Evolutionary conservation across 2,797 vertebrate genomes (phyloP).

Genomic region (Hydrophis major): DNA sequence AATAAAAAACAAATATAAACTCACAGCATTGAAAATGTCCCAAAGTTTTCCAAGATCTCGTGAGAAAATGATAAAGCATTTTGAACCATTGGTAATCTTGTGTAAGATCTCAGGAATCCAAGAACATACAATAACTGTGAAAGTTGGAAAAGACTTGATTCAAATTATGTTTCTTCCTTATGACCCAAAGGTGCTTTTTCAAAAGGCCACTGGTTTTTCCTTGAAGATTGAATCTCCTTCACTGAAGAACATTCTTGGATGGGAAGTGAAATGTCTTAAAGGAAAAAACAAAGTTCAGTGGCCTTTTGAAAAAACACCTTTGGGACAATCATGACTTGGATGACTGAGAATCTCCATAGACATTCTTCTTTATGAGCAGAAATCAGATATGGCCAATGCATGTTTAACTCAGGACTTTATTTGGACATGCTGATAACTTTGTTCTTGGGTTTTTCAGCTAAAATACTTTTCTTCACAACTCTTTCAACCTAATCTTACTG

Average conservation of each 20-base stretch:
- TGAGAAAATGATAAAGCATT: neutral
- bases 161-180: neutral
- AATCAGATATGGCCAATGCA: neutral
- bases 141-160: neutral
- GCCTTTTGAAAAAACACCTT: neutral
- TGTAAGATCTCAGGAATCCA: neutral
- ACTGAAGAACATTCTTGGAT: neutral
- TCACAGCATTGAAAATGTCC: neutral
- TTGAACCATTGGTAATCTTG: neutral
- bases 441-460: neutral
- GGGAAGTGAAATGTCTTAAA: neutral
- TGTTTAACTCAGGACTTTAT: neutral
- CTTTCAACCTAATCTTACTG: slow-evolving; percentile 13
- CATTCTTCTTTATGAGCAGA: neutral
- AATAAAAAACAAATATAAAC: neutral
- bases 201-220: too few species aligned
- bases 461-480: neutral
- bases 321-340: neutral
- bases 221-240: neutral
- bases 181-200: neutral
- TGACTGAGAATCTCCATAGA: neutral
- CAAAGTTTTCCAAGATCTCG: neutral
- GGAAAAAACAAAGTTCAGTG: neutral
- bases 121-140: neutral
- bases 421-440: neutral